Percentiles rank a stretch among this genome's conserved stretches.
phyloP scores from a whole-genome alignment of 2,888 invertebrate genomes.

The Aspidiotus rigidus region DNA sequence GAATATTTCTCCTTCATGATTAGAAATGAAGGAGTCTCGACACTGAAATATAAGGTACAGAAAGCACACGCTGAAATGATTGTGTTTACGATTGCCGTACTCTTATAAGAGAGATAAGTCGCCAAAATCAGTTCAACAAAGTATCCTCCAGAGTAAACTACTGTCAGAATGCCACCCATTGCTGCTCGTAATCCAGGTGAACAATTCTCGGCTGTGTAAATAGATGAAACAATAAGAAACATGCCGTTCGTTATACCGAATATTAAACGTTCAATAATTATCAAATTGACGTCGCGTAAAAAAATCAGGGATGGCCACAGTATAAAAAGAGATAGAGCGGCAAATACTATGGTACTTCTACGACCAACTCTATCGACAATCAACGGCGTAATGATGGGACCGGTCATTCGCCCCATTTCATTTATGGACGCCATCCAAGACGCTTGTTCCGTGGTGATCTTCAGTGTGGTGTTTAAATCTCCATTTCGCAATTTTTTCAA shows the following conservation, averaged over 20 bases:
- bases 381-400: not conserved
- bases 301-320: constrained; percentile 10
- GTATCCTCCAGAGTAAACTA: too few relatives aligned
- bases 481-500: constrained; percentile 4
- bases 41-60: too few relatives aligned
- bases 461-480: not conserved
- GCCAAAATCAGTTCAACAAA: too few relatives aligned
- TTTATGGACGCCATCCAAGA: constrained; percentile 19
- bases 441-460: constrained; percentile 7
- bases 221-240: constrained; percentile 36
- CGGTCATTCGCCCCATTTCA: constrained; percentile 7
- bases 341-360: not conserved
- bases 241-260: constrained; percentile 38
- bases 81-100: too few relatives aligned
- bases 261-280: constrained; percentile 36
- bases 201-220: constrained; percentile 38
- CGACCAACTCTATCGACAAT: constrained; percentile 23
- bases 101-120: too few relatives aligned
- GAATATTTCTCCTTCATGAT: too few relatives aligned
- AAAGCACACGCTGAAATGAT: too few relatives aligned
- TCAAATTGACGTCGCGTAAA: constrained; percentile 5
- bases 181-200: constrained; percentile 36
- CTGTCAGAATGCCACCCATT: constrained; percentile 35
- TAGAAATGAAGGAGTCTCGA: too few relatives aligned
- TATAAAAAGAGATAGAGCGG: not conserved